Conservation (phyloP, 2,888 invertebrate genomes). For the Phragmatobia fuliginosa region DNA sequence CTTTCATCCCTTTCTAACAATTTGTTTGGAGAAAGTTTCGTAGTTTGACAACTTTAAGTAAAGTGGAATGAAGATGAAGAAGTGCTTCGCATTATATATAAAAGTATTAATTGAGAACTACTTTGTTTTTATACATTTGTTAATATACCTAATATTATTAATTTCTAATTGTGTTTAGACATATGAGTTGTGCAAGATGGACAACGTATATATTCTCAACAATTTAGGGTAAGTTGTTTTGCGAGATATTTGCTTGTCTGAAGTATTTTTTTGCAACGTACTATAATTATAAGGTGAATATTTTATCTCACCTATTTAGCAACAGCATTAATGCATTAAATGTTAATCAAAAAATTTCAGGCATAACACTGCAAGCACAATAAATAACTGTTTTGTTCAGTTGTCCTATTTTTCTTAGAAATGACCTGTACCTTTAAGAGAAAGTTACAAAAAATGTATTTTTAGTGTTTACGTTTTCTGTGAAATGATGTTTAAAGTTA, state of each 20-base stretch:
- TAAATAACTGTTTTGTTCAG: background rate
- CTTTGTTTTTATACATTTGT: conserved; percentile 41
- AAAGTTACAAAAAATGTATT: background rate
- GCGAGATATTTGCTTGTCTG: conserved; percentile 15
- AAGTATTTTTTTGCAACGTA: conserved; percentile 36
- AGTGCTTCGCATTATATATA: background rate
- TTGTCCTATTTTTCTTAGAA: background rate
- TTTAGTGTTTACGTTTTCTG: background rate
- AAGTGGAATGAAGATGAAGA: background rate
- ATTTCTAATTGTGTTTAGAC: conserved; percentile 3
- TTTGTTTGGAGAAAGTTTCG: background rate
- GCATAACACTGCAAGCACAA: too few relatives aligned
- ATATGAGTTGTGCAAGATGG: conserved; percentile 63
- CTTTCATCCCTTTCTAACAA: background rate
- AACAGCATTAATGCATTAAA: background rate
- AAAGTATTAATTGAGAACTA: conserved; percentile 3
- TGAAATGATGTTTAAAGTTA: background rate
- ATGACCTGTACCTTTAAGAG: background rate
- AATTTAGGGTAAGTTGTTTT: conserved; percentile 72
- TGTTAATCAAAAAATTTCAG: too few relatives aligned
- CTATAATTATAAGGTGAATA: conserved; percentile 15
- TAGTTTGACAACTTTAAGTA: background rate
- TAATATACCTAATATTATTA: conserved; percentile 16
- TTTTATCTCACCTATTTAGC: conserved; percentile 13
- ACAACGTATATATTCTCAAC: conserved; percentile 75